Percentiles rank a stretch among this genome's conserved stretches.
phyloP scores from a whole-genome alignment of 2,888 invertebrate genomes.

The Cepaea hortensis region DNA sequence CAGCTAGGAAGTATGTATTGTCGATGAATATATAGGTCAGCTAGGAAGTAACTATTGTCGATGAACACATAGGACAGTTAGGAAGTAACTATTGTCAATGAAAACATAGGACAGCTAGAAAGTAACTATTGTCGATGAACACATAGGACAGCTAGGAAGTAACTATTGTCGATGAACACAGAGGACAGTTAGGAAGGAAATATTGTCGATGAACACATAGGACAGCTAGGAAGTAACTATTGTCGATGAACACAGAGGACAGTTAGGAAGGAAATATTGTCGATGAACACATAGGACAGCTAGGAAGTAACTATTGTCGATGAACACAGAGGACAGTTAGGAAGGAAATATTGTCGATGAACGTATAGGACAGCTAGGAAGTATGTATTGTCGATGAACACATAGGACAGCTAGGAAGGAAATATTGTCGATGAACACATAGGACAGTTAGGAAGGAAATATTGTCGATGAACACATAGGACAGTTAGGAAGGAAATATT shows the following conservation, averaged over 20 bases:
- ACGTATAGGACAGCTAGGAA: background rate
- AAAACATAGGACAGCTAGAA: slow-evolving; percentile 60
- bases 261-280: too few relatives aligned
- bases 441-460: too few relatives aligned
- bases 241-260: too few relatives aligned
- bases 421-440: too few relatives aligned
- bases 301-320: too few relatives aligned
- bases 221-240: background rate
- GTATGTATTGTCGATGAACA: background rate
- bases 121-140: background rate
- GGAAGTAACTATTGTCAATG: background rate
- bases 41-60: background rate
- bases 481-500: too few relatives aligned
- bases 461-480: too few relatives aligned
- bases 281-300: too few relatives aligned
- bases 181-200: background rate
- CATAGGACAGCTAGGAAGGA: too few relatives aligned
- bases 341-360: background rate
- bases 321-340: background rate
- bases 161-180: background rate
- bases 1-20: too few relatives aligned
- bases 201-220: too few relatives aligned
- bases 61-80: background rate
- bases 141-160: background rate
- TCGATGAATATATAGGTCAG: background rate